A percentile compares a stretch with the other conserved stretches of the same genome.
Evolutionary conservation across 2,797 vertebrate genomes (phyloP).

Genomic region (Liparis tanakae): DNA sequence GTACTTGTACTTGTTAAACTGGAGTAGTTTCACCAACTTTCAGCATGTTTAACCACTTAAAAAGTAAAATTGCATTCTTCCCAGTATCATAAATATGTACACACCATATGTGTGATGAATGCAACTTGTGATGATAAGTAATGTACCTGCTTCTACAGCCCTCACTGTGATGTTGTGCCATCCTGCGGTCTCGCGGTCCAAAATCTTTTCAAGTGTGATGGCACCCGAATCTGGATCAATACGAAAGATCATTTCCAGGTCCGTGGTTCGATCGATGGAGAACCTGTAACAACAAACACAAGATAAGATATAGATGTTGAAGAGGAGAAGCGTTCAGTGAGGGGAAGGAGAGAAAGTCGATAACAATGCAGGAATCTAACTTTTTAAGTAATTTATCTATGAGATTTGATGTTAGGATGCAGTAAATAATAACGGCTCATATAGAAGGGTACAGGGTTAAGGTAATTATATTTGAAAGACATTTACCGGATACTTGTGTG

Average conservation of each 20-base stretch:
- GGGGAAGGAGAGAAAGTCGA: not conserved
- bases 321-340: not conserved
- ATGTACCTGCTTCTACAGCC: slow-evolving; percentile 93
- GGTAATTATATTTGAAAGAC: slow-evolving; percentile 43
- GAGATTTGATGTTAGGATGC: not conserved
- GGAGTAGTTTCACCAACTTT: not conserved
- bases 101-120: not conserved
- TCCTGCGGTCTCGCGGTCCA: slow-evolving; percentile 95
- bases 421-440: slow-evolving; percentile 5
- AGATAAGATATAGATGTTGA: not conserved
- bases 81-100: not conserved
- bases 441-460: not conserved
- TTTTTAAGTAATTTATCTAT: not conserved
- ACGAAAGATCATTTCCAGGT: slow-evolving; percentile 92
- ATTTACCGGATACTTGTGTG: slow-evolving; percentile 35
- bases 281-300: slow-evolving; percentile 81
- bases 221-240: slow-evolving; percentile 92
- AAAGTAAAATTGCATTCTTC: not conserved
- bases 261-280: slow-evolving; percentile 90
- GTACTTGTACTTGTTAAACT: not conserved
- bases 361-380: not conserved
- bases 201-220: slow-evolving; percentile 90
- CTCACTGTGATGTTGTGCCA: slow-evolving; percentile 98
- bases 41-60: not conserved
- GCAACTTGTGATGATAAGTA: not conserved